Evolutionary conservation across 2,888 invertebrate genomes (phyloP), one percentile per base, ranked within the genome.

Genomic region (Dromius quadrimaculatus): DNA sequence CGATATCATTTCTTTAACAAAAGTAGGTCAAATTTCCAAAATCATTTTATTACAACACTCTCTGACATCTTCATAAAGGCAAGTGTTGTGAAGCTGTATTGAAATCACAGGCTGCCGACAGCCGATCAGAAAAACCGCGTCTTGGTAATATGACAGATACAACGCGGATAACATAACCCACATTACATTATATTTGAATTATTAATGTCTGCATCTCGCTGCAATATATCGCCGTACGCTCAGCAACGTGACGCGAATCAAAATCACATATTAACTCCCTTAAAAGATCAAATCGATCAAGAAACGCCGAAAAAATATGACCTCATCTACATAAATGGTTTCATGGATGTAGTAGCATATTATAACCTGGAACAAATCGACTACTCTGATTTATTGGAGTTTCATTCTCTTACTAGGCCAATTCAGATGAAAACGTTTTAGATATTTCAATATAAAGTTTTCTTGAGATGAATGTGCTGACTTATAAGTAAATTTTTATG

Each of bases 241-340:
- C 20, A 32, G 20, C 13, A 38, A 59, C 59, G 59, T 59, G 59
- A 59, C 59, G 17, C 3, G 57, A 57, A 57, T 57, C 57, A 57
- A 32, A 57, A 32, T 34, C 34, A 36, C 59, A 17, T 38, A 59
- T 59, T 59, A 57, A 57, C 17, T 8, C 57, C 57, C 17, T 32
- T 32, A 57, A 57, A 15, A 32, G 57, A 57, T 32, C 5, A 57
- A 59, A 20, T 32, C 59, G 32, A 57, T 34, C 17, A 17, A 13
- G 20, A 59, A 20, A 59, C 19, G 59, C 6, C 15, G 20, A 36
- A 73, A 73, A 73, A 74, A 74, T 76, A 75, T 72, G 41, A 74
- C 74, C 71, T 71, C 69, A 74, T 77, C 75, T 76, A 70, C 75
- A 76, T 75, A 74, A 76, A 75, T 74, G 71, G 71, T 72, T 73